Base-by-base conservation (phyloP, 2,797 vertebrate species). In the Cirrhinus mrigala region DNA sequence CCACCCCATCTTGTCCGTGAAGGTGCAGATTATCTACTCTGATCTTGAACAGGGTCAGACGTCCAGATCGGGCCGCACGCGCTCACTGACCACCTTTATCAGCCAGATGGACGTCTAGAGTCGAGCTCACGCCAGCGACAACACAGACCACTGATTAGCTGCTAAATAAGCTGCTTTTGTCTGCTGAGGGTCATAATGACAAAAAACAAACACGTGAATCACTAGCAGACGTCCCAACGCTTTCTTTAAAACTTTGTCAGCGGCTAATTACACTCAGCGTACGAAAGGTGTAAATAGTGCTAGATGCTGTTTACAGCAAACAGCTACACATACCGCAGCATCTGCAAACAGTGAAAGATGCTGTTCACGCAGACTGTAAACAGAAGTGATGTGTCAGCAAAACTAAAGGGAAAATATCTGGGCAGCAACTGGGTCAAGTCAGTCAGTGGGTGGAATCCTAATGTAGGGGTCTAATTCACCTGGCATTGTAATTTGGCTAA, bases 81-180 rank as follows among this genome's bases (percentile, higher is more conserved):
- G 15, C 71, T 56, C 74, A 11, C 16, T 1, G 71, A 14, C 18
- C 48, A 7, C 10, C 27, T 56, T 60, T 1, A 16, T 5, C n/a
- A 1, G 16, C 16, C 75, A 79, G 78, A 66, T 79, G 78, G 60
- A 15, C n/a, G 6, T 8, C 22, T 46, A 3, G 11, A 46, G 40
- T 71, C 18, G 2, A 48, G 24, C 14, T 75, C 73, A 33, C 33
- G 33, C 33, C 33, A 33, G 33, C 6, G 24, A 27, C 2, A 6
- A 64, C 27, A 66, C 37, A 44, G 18, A 37, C 3, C 33, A 20
- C 20, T 66, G 50, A 79, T 79, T 50, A 50, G 60, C 60, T 29
- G 60, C 11, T 33, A 14, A 50, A 66, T 50, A 79, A 79, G 75
- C 75, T n/a, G 52, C 33, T 78, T 77, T 40, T 22, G 24, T 20